Conservation (phyloP, 1,140 invertebrate species). For the Drosophila sechellia region DNA sequence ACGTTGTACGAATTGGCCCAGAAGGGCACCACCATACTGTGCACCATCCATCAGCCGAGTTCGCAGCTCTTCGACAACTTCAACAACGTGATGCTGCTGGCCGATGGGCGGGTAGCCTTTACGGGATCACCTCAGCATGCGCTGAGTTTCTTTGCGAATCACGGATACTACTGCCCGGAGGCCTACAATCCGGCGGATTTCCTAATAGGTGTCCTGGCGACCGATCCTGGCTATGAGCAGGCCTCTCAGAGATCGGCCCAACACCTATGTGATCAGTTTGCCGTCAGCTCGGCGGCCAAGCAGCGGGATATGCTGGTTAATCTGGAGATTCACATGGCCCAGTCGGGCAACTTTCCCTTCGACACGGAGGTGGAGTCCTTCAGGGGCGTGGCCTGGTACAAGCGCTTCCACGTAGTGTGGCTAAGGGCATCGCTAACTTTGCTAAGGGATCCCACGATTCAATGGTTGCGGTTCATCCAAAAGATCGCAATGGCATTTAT, state of each 20-base stretch:
- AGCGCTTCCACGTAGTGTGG: constrained; percentile 89
- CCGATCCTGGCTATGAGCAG: constrained; percentile 90
- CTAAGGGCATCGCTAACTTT: constrained; percentile 89
- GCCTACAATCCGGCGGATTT: constrained; percentile 97
- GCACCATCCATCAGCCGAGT: constrained; percentile 98
- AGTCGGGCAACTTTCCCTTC: constrained; percentile 83
- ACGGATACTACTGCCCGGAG: constrained; percentile 90
- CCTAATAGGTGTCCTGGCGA: constrained; percentile 93
- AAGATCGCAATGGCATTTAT: constrained; percentile 93
- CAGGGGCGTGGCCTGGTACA: constrained; percentile 87
- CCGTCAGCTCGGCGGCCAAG: constrained; percentile 90
- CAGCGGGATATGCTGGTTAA: constrained; percentile 90
- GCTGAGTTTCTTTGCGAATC: constrained; percentile 92
- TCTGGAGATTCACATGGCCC: constrained; percentile 87
- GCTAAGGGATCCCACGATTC: constrained; percentile 89
- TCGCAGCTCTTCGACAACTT: constrained; percentile 96
- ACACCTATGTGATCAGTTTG: constrained; percentile 91
- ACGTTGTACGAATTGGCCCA: constrained; percentile 89
- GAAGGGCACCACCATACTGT: constrained; percentile 93
- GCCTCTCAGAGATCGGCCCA: constrained; percentile 88
- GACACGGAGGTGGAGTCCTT: constrained; percentile 83
- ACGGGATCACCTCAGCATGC: constrained; percentile 91
- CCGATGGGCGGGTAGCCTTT: constrained; percentile 95
- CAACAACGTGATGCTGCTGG: constrained; percentile 93
- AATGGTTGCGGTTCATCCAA: constrained; percentile 89